Percentiles rank a stretch among this genome's conserved stretches.
These are phyloP conservation scores for Polyergus mexicanus DNA, from an alignment of 1,140 invertebrate genomes.

Conservation along the genomic window DNA sequence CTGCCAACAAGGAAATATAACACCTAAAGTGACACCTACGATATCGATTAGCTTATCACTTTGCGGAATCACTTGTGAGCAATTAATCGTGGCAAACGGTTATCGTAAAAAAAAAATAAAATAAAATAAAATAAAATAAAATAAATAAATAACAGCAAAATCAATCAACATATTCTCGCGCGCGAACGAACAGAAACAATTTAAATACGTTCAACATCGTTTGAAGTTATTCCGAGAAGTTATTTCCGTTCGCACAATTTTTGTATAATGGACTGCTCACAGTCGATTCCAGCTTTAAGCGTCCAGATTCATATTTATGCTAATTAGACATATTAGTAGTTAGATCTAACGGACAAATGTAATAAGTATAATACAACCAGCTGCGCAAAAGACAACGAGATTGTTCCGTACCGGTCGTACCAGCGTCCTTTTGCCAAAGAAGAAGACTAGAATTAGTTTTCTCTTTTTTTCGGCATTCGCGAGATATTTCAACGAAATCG, in stretches of 20 bases:
- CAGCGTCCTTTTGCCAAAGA: slow-evolving; percentile 27
- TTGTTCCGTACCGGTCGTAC: slow-evolving; percentile 42
- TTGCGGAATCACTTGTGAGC: slow-evolving; percentile 62
- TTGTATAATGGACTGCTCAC: slow-evolving; percentile 44
- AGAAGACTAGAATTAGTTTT: slow-evolving; percentile 36
- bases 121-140: too few species aligned
- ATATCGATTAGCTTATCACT: slow-evolving; percentile 73
- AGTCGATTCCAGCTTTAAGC: slow-evolving; percentile 50
- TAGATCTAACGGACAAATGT: slow-evolving; percentile 54
- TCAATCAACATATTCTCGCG: slow-evolving; percentile 32
- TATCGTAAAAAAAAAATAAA: slow-evolving; percentile 6
- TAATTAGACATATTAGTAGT: slow-evolving; percentile 31
- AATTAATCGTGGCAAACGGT: slow-evolving; percentile 19
- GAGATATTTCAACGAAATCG: background rate
- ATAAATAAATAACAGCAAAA: slow-evolving; percentile 41
- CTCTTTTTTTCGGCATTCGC: background rate
- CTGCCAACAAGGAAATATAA: slow-evolving; percentile 76
- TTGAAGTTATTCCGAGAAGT: slow-evolving; percentile 17
- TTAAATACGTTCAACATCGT: slow-evolving; percentile 43
- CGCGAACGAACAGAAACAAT: slow-evolving; percentile 26
- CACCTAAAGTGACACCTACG: slow-evolving; percentile 72
- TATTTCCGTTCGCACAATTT: slow-evolving; percentile 32
- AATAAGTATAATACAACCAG: slow-evolving; percentile 60
- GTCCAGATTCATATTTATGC: slow-evolving; percentile 31
- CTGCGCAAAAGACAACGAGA: slow-evolving; percentile 49